Evolutionary conservation across 2,113 vertebrate genomes (phyloP), one percentile per base, ranked within the genome.

Genomic region (Pterocles gutturalis): DNA sequence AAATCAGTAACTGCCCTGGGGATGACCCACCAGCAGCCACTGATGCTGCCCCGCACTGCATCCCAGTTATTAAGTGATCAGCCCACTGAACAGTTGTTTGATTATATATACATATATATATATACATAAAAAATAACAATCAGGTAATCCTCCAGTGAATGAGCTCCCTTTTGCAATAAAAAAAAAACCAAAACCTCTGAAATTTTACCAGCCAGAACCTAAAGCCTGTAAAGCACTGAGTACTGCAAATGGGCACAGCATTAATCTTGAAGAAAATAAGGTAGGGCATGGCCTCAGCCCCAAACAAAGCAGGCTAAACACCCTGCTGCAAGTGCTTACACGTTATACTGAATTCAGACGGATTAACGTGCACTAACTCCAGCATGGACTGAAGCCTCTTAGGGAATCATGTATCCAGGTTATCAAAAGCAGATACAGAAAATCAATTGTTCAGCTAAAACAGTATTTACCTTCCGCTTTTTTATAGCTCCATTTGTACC

Each of bases 391-490:
- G 55, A 76, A 84, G 34, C 70, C 34, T 72, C 26, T 58, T 88
- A 80, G 73, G n/a, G 65, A 89, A 64, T 78, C 66, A 12, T 2
- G 4, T 36, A 81, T 60, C 81, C 88, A 73, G 60, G 69, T 77
- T 72, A 94, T 45, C 51, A 78, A 75, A 97, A 90, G 41, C 57
- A 73, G 60, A 76, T 62, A 82, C 0, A 83, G 51, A 76, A 86
- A 96, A 83, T 58, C 53, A 91, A 90, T 80, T 4, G 3, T 41
- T 67, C 87, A 90, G 62, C 80, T 91, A 75, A 92, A 84, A 15
- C 29, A 53, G 43, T 85, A 97, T 94, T 98, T 98, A 99, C 99
- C 99, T 98, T 99, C 91, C 98, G 96, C 84, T 97, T 98, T 96
- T 98, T 99, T 93, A 97, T 77, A 89, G 98, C 97, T 97, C 98